Conservation (phyloP, 2,113 vertebrate species). For the Rhynchomys soricoides region DNA sequence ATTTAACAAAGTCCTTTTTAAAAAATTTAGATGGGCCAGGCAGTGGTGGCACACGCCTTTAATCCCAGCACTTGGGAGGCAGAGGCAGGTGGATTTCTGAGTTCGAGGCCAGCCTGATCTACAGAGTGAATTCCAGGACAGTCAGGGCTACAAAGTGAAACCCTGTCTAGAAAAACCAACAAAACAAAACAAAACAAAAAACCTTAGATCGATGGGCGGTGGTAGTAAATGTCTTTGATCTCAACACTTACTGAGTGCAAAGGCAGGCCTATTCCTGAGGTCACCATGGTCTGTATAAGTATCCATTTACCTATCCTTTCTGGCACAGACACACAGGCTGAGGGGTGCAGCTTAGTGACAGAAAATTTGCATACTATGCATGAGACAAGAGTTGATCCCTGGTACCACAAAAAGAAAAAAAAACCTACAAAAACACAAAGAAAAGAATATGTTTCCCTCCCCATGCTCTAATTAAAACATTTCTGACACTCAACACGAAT, state of each 20-base stretch:
- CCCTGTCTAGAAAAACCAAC: too few relatives aligned
- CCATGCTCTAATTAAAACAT: not conserved
- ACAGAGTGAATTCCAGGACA: too few relatives aligned
- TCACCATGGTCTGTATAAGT: not conserved
- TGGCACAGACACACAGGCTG: not conserved
- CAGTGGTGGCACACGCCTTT: too few relatives aligned
- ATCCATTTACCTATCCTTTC: constrained; percentile 3
- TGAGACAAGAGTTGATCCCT: too few relatives aligned
- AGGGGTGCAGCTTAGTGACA: not conserved
- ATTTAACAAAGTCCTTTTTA: not conserved
- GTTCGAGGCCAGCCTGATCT: too few relatives aligned
- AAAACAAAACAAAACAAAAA: too few relatives aligned
- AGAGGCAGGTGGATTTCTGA: too few relatives aligned
- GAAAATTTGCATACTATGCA: not conserved
- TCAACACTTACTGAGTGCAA: not conserved
- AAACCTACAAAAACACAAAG: not conserved
- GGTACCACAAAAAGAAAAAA: not conserved
- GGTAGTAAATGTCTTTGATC: not conserved
- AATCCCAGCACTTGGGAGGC: too few relatives aligned
- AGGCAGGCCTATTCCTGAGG: not conserved
- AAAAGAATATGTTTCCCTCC: not conserved
- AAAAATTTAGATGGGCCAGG: constrained; percentile 28
- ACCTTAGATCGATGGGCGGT: not conserved
- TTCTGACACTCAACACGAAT: not conserved
- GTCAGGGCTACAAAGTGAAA: too few relatives aligned